phyloP scores from a whole-genome alignment of 1,140 invertebrate species.

The Manduca sexta region DNA sequence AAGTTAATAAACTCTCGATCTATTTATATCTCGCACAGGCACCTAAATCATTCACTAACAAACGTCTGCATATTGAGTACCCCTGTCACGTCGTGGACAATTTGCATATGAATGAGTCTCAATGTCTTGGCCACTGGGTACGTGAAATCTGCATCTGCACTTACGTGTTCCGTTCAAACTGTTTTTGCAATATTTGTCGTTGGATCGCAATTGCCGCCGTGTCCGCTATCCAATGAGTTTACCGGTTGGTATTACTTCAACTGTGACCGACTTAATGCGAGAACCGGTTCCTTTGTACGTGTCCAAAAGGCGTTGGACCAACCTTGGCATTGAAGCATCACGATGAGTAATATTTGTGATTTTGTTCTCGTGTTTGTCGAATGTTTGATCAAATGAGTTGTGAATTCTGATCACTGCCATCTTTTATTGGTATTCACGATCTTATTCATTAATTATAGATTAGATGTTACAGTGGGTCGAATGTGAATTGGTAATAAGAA shows the following conservation, averaged over 20 bases:
- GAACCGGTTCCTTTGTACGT: constrained; percentile 14
- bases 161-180: constrained; percentile 10
- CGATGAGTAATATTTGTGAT: constrained; percentile 38
- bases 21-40: too few species aligned
- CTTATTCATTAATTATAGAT: too few species aligned
- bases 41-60: too few species aligned
- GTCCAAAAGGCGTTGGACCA: constrained; percentile 10
- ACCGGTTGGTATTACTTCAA: constrained; percentile 18
- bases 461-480: too few species aligned
- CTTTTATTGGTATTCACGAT: too few species aligned
- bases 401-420: too few species aligned
- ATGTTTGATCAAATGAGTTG: too few species aligned
- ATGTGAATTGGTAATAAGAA: too few species aligned
- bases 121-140: constrained; percentile 10
- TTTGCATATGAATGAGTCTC: constrained; percentile 9
- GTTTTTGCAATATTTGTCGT: constrained; percentile 5
- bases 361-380: constrained; percentile 8
- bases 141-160: constrained; percentile 1
- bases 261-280: constrained; percentile 34
- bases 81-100: constrained; percentile 2
- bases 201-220: too few species aligned
- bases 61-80: neutral
- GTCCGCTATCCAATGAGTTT: constrained; percentile 5
- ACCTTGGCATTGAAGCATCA: constrained; percentile 56
- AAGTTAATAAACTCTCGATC: too few species aligned